Conservation (phyloP, 2,797 vertebrate genomes). For the Rhinogobio ventralis region DNA sequence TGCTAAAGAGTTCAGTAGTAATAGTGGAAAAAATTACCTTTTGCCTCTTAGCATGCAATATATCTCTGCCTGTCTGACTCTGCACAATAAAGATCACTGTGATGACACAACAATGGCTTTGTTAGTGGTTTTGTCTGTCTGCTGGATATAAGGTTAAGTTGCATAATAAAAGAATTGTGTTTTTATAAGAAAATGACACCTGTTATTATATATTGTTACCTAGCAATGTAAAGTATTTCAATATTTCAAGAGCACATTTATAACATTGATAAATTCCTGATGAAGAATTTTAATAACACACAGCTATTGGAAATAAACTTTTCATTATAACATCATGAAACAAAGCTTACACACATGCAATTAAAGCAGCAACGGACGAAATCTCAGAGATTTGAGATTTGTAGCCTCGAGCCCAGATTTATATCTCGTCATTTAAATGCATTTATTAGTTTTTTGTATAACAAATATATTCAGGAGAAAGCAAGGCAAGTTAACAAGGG, state of each 20-base stretch:
- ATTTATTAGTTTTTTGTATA: slow-evolving; percentile 9
- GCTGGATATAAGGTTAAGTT: neutral
- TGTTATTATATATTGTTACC: neutral
- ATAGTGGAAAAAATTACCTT: neutral
- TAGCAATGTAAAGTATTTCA: neutral
- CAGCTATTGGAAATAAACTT: neutral
- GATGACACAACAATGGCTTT: slow-evolving; percentile 12
- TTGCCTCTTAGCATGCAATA: slow-evolving; percentile 8
- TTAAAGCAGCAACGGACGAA: slow-evolving; percentile 9
- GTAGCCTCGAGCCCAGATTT: slow-evolving; percentile 8
- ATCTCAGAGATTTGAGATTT: slow-evolving; percentile 12
- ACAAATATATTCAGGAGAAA: slow-evolving; percentile 34
- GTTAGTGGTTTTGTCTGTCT: slow-evolving; percentile 28
- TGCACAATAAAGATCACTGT: slow-evolving; percentile 50
- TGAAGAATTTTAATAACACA: neutral
- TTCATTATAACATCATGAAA: neutral
- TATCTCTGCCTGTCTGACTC: slow-evolving; percentile 9
- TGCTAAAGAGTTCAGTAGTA: neutral
- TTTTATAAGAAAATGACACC: neutral
- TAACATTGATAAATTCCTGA: neutral
- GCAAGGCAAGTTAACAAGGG: slow-evolving; percentile 40
- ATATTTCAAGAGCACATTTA: neutral
- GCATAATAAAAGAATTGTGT: neutral
- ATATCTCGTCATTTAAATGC: slow-evolving; percentile 3
- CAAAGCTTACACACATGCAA: neutral